Evolutionary conservation across 1,140 invertebrate genomes (phyloP).

Genomic region (Propsilocerus akamusi): DNA sequence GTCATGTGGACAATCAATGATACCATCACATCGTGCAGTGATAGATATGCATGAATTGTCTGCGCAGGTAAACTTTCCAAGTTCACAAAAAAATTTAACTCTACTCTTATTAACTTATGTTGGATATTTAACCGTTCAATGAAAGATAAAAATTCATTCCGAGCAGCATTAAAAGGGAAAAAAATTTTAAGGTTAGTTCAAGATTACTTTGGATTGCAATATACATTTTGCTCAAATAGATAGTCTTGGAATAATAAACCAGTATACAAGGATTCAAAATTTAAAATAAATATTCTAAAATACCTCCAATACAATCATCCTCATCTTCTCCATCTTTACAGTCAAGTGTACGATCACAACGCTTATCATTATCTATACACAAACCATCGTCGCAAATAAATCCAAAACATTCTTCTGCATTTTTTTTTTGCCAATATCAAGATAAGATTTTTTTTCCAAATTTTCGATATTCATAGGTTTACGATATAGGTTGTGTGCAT

Average conservation of each 20-base stretch:
- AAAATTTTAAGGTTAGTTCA: neutral
- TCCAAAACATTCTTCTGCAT: slow-evolving; percentile 32
- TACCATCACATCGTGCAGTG: slow-evolving; percentile 30
- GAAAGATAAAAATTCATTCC: neutral
- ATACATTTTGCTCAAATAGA: neutral
- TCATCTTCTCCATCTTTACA: slow-evolving; percentile 58
- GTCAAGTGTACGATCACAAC: slow-evolving; percentile 47
- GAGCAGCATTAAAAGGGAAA: neutral
- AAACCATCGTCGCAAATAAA: slow-evolving; percentile 39
- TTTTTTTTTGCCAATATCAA: slow-evolving; percentile 3
- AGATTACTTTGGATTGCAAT: neutral
- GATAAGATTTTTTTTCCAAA: too few species aligned
- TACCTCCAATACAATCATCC: slow-evolving; percentile 31
- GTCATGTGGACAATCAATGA: slow-evolving; percentile 33
- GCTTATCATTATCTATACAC: slow-evolving; percentile 25
- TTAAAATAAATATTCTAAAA: slow-evolving; percentile 9
- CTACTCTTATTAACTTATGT: neutral
- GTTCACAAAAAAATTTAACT: slow-evolving; percentile 27
- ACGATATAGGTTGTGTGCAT: neutral
- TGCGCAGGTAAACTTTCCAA: slow-evolving; percentile 36
- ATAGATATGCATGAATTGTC: slow-evolving; percentile 51
- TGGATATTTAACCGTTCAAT: too few species aligned
- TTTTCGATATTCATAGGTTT: too few species aligned
- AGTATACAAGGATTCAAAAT: neutral
- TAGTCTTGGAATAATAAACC: neutral